phyloP scores from a whole-genome alignment of 2,797 vertebrate genomes.

The Falco cherrug region DNA sequence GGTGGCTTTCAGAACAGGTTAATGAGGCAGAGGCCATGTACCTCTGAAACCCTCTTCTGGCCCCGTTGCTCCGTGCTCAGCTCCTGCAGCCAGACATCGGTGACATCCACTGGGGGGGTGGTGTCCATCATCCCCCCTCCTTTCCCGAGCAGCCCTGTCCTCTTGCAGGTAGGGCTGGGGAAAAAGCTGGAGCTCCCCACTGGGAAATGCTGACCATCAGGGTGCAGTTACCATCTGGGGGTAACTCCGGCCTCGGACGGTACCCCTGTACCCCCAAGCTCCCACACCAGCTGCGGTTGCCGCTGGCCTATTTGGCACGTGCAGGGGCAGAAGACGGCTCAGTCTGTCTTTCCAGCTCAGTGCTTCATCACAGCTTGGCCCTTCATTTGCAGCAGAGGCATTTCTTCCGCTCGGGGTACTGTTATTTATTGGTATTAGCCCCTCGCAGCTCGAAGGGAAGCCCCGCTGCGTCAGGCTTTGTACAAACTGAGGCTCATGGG shows the following conservation, averaged over 20 bases:
- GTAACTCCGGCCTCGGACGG: not conserved
- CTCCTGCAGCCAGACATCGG: not conserved
- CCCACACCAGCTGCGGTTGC: not conserved
- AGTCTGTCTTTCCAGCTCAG: not conserved
- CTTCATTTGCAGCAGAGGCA: not conserved
- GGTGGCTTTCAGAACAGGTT: not conserved
- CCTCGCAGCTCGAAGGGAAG: not conserved
- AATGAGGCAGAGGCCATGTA: not conserved
- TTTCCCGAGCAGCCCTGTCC: fast-evolving
- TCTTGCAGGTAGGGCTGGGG: not conserved
- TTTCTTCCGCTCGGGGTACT: not conserved
- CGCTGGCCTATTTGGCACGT: not conserved
- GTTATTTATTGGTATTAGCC: not conserved
- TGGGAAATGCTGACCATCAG: fast-evolving
- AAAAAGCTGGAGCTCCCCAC: not conserved
- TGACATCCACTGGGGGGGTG: not conserved
- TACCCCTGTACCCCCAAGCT: fast-evolving
- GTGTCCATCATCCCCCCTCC: fast-evolving
- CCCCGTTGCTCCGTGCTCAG: not conserved
- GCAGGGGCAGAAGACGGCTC: not conserved
- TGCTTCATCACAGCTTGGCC: not conserved
- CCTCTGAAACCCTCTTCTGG: not conserved
- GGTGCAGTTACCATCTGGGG: fast-evolving
- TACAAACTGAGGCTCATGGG: not conserved
- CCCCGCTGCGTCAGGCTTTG: not conserved